Percentiles rank a stretch among this genome's conserved stretches.
phyloP scores from a whole-genome alignment of 2,888 invertebrate genomes.

The Balanococcus diminutus region DNA sequence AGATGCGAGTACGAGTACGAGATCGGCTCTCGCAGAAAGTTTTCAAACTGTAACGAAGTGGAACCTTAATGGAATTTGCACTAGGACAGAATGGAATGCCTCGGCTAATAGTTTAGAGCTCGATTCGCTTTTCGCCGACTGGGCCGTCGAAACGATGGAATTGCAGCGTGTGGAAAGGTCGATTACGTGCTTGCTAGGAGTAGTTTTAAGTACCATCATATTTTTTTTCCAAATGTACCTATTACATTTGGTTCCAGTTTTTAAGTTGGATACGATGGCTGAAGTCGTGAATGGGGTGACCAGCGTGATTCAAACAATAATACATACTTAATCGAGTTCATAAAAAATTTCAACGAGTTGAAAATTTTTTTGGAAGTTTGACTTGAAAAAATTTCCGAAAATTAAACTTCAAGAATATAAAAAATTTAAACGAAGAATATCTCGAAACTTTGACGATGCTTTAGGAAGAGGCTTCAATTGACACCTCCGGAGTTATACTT shows the following conservation, averaged over 20 bases:
- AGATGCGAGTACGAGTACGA: not conserved
- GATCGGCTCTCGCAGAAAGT: not conserved
- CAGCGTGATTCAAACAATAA: too few species aligned
- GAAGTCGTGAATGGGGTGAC: not conserved
- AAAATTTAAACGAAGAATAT: too few species aligned
- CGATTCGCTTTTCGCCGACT: not conserved
- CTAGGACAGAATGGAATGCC: not conserved
- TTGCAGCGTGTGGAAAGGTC: not conserved
- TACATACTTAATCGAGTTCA: too few species aligned
- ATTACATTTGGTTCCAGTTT: not conserved
- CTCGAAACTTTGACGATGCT: too few species aligned
- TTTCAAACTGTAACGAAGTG: conserved; percentile 5
- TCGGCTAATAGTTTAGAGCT: not conserved
- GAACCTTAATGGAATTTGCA: not conserved
- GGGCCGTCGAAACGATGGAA: not conserved
- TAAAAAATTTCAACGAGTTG: too few species aligned
- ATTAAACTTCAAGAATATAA: too few species aligned
- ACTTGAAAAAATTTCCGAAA: too few species aligned
- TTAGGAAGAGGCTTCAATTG: too few species aligned
- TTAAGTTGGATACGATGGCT: not conserved
- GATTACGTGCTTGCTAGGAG: not conserved
- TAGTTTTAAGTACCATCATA: not conserved
- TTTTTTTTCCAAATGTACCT: not conserved
- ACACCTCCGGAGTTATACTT: too few species aligned
- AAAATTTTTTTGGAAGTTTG: too few species aligned